Base-by-base conservation (phyloP, 2,888 invertebrate species). In the Athrips mouffetella region DNA sequence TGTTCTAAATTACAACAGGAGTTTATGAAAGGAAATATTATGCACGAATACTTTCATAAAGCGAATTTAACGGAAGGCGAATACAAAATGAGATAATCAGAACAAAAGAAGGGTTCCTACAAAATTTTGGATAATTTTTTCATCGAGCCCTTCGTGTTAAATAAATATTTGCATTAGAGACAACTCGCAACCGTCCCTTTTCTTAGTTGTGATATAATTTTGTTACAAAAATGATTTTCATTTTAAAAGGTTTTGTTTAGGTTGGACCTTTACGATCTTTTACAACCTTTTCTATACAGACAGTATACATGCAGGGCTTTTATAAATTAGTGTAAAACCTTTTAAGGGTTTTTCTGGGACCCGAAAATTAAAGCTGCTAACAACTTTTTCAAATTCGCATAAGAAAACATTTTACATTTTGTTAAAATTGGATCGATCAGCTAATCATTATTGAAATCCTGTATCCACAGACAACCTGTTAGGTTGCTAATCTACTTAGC, bases 91-190 rank as follows among this genome's bases (percentile, higher is more conserved):
- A 25, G 23, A 29, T 39, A 20, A 39, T 10, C 37, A 16, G 23
- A 39, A 47, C 46, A 47, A 47, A 47, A 47, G 46, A 47, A 47
- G 29, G 46, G 46, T 18, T 47, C 7, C 29, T 29, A 41, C 15
- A 11, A 40, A 41, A 41, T 16, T 41, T 15, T 40, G 16, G 41
- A 13, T 27, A 11, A 41, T 41, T 41, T 27, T 27, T 41, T 13
- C 41, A 16, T 41, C 21, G 20, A n/a, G 30, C 13, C 15, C 15
- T n/a, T 31, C 31, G 7, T 27, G 8, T 31, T 31, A 13, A 13
- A 11, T 31, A 31, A 31, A 31, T 31, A 31, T 31, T 31, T 31
- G 31, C 4, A 3, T 31, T 31, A 11, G 31, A 8, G 25, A 6
- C 5, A 31, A n/a, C n/a, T n/a, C n/a, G 13, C 13, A 13, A 6